These are phyloP conservation scores for Notiomystis cincta DNA, from an alignment of 2,113 vertebrate genomes.

Conservation along the genomic window DNA sequence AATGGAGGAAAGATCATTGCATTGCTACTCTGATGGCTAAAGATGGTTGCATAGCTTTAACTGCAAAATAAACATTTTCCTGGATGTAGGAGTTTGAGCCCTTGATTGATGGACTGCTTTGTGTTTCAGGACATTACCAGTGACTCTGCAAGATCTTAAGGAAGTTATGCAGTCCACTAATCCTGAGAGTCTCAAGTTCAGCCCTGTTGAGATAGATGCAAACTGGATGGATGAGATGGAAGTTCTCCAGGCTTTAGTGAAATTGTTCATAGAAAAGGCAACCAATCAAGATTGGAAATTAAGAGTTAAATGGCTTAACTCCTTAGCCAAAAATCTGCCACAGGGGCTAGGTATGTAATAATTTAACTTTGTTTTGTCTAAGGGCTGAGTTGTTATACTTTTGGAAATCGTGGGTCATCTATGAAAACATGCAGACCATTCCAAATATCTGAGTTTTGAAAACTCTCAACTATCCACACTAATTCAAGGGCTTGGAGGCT, in stretches of 20 bases:
- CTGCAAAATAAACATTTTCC: background rate
- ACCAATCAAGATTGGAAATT: slow-evolving; percentile 91
- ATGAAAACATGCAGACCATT: background rate
- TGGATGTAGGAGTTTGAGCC: background rate
- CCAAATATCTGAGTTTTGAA: background rate
- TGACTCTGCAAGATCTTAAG: slow-evolving; percentile 85
- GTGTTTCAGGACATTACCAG: slow-evolving; percentile 79
- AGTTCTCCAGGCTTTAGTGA: slow-evolving; percentile 82
- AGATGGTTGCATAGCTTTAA: background rate
- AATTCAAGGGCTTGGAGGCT: background rate
- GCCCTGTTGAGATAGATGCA: slow-evolving; percentile 59
- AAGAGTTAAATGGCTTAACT: slow-evolving; percentile 89
- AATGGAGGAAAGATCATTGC: background rate
- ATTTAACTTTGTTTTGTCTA: background rate
- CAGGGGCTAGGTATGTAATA: slow-evolving; percentile 74
- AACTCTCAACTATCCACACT: background rate
- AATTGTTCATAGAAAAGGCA: slow-evolving; percentile 84
- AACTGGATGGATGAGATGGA: slow-evolving; percentile 74
- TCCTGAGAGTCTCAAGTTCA: slow-evolving; percentile 79
- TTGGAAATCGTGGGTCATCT: background rate
- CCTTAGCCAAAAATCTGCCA: slow-evolving; percentile 79
- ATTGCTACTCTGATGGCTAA: background rate
- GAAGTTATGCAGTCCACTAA: slow-evolving; percentile 78
- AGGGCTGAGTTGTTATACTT: background rate
- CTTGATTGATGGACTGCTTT: background rate